A percentile compares a stretch with the other conserved stretches of the same genome.
Evolutionary conservation across 2,888 invertebrate species (phyloP).

Genomic region (Agrotis puta): DNA sequence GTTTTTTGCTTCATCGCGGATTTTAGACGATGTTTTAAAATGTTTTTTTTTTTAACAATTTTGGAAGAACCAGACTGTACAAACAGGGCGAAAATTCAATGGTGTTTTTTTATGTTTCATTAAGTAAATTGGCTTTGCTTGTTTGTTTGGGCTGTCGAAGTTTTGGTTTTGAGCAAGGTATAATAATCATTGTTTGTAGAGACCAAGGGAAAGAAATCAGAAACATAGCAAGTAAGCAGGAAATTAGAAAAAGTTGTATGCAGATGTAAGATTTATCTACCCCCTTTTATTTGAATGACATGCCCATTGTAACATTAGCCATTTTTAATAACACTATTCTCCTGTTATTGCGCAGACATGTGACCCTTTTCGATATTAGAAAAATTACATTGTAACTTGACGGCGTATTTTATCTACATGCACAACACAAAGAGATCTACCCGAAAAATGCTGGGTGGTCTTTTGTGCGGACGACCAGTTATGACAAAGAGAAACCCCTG

Average conservation of each 20-base stretch:
- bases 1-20: slow-evolving; percentile 77
- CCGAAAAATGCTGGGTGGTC: slow-evolving; percentile 82
- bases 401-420: slow-evolving; percentile 82
- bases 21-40: slow-evolving; percentile 77
- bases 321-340: slow-evolving; percentile 47
- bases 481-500: slow-evolving; percentile 87
- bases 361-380: slow-evolving; percentile 67
- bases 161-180: slow-evolving; percentile 21
- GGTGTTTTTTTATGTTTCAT: slow-evolving; percentile 42
- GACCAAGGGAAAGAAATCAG: not conserved
- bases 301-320: slow-evolving; percentile 42
- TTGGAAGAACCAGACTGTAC: slow-evolving; percentile 21
- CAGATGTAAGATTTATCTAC: slow-evolving; percentile 39
- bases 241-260: slow-evolving; percentile 39
- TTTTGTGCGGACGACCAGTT: slow-evolving; percentile 87
- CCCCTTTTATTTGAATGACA: slow-evolving; percentile 28
- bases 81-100: slow-evolving; percentile 34
- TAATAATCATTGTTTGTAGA: not conserved
- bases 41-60: slow-evolving; percentile 43
- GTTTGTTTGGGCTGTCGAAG: slow-evolving; percentile 34
- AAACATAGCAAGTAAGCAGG: slow-evolving; percentile 7
- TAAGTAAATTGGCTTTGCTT: slow-evolving; percentile 30
- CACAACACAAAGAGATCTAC: slow-evolving; percentile 80
- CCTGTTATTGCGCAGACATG: slow-evolving; percentile 61
- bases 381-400: slow-evolving; percentile 77